Evolutionary conservation across 2,113 vertebrate genomes (phyloP), one percentile per base, ranked within the genome.

Genomic region (Myotis brandtii): DNA sequence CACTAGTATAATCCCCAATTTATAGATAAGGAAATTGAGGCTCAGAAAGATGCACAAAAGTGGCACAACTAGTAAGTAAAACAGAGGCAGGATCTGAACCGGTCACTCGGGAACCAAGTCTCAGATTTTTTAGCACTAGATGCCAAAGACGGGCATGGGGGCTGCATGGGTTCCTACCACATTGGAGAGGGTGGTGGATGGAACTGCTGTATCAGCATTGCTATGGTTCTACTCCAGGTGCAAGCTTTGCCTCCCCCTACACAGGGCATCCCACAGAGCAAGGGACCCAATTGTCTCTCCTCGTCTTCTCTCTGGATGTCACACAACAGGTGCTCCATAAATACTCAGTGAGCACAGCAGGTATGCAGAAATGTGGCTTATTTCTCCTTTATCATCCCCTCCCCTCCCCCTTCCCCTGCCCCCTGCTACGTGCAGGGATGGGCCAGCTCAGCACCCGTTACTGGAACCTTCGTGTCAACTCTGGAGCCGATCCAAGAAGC

Each of bases 371-470:
- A 81, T 85, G 72, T 67, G 21, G 76, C 84, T 64, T 67, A 23
- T 43, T 46, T 70, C 64, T 52, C 52, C 59, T 70, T 23, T 64
- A n/a, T 37, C 59, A 25, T 23, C 9, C 14, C 32, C 14, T 10
- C 11, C 14, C 10, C 0, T 1, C 27, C 1, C 13, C 2, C 14
- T 34, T 23, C 1, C 16, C 13, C 1, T 6, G 10, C 18, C 56
- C 25, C 18, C 91, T 46, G 75, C 86, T 95, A 91, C 34, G 79
- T 92, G 96, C 94, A 34, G 85, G 96, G 87, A 43, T 14, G 92
- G 89, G 92, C 84, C 25, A 59, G 90, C 90, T 93, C 90, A 92
- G 91, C 96, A 13, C 97, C 96, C 94, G 96, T 97, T 97, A 98
- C 97, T 91, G 97, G 96, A 97, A 97, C 43, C 91, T 83, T 67